Percentiles rank a stretch among this genome's conserved stretches.
Evolutionary conservation across 2,797 vertebrate species (phyloP).

Genomic region (Pygocentrus nattereri): DNA sequence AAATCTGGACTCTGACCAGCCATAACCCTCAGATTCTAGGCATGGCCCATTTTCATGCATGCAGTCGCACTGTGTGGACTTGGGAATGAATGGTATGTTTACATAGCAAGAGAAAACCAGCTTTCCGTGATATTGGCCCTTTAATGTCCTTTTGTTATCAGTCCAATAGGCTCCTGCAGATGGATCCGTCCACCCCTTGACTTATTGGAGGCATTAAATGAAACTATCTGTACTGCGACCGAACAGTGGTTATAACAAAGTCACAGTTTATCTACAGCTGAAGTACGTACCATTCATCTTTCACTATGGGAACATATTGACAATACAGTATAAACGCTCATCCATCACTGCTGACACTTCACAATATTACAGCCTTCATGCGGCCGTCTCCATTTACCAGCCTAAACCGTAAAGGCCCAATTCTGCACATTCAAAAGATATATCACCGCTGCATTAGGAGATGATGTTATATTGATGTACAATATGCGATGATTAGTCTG

Average conservation of each 20-base stretch:
- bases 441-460: constrained; percentile 17
- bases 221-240: constrained; percentile 11
- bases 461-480: constrained; percentile 31
- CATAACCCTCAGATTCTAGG: too few relatives aligned
- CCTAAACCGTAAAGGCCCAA: constrained; percentile 16
- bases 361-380: constrained; percentile 46
- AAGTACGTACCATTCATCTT: constrained; percentile 53
- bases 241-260: constrained; percentile 25
- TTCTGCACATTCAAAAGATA: constrained; percentile 34
- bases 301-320: constrained; percentile 55
- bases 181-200: constrained; percentile 11
- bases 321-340: constrained; percentile 31
- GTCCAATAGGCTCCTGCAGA: background rate
- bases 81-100: too few relatives aligned
- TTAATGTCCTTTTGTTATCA: constrained; percentile 2
- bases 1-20: too few relatives aligned
- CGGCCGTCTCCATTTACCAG: constrained; percentile 29
- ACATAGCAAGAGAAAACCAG: background rate
- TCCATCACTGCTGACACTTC: constrained; percentile 57
- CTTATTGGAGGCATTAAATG: constrained; percentile 21
- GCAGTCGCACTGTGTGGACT: too few relatives aligned
- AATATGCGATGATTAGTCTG: constrained; percentile 23
- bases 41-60: too few relatives aligned
- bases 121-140: background rate
- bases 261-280: constrained; percentile 49